These are phyloP conservation scores for Proterorhinus semilunaris DNA, from an alignment of 2,113 vertebrate genomes.

Conservation along the genomic window DNA sequence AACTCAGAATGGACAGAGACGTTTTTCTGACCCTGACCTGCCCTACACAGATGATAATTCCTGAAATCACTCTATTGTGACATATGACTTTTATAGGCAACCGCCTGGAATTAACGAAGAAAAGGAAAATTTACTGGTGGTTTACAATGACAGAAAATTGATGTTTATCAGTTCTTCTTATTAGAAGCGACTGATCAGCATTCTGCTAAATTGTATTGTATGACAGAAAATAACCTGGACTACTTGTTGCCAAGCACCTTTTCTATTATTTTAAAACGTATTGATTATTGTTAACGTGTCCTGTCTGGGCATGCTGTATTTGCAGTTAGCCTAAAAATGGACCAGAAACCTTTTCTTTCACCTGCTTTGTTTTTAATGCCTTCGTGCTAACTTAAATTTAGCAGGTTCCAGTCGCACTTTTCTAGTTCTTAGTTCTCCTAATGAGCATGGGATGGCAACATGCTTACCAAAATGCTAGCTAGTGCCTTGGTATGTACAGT, in stretches of 20 bases:
- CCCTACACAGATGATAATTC: conserved; percentile 53
- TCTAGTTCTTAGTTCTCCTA: conserved; percentile 42
- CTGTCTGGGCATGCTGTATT: conserved; percentile 34
- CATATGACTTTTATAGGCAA: background rate
- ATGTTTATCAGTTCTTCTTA: background rate
- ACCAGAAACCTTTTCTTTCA: conserved; percentile 29
- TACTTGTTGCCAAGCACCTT: conserved; percentile 76
- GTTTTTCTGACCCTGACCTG: conserved; percentile 86
- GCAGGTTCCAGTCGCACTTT: conserved; percentile 66
- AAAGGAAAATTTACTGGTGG: background rate
- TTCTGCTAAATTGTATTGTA: conserved; percentile 20
- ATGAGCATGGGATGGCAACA: conserved; percentile 30
- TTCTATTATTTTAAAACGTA: conserved; percentile 68
- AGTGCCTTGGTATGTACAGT: conserved; percentile 67
- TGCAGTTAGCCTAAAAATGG: conserved; percentile 30
- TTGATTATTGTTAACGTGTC: conserved; percentile 42
- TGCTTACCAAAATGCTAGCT: conserved; percentile 50
- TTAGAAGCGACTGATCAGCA: conserved; percentile 19
- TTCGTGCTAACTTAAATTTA: conserved; percentile 54
- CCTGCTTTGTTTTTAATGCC: conserved; percentile 9
- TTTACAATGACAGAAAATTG: background rate
- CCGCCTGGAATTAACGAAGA: background rate
- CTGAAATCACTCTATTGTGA: conserved; percentile 29
- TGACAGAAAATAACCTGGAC: conserved; percentile 46
- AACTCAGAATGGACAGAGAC: conserved; percentile 71